phyloP scores from a whole-genome alignment of 2,888 invertebrate genomes.

The Nymphalis polychloros region DNA sequence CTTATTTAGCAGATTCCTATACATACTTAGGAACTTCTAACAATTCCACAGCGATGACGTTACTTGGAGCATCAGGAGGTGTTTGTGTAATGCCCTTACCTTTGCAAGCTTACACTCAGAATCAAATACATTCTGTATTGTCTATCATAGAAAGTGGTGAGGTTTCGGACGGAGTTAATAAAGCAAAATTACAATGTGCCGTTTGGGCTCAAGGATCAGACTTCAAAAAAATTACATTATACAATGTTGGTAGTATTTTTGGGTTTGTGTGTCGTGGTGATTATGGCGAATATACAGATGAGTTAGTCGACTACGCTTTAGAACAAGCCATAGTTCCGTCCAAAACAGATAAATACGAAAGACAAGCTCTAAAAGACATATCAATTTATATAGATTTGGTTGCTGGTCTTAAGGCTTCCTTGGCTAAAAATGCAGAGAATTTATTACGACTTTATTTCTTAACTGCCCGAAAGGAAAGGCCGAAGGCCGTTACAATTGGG shows the following conservation, averaged over 20 bases:
- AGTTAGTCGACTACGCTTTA: slow-evolving; percentile 60
- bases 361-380: slow-evolving; percentile 55
- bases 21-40: slow-evolving; percentile 55
- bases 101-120: slow-evolving; percentile 65
- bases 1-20: slow-evolving; percentile 57
- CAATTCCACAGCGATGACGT: slow-evolving; percentile 49
- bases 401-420: slow-evolving; percentile 56
- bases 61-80: slow-evolving; percentile 63
- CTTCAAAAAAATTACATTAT: slow-evolving; percentile 61
- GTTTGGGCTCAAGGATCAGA: slow-evolving; percentile 73
- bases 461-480: slow-evolving; percentile 63
- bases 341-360: slow-evolving; percentile 51
- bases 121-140: slow-evolving; percentile 54
- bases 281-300: slow-evolving; percentile 59
- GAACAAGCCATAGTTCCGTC: slow-evolving; percentile 53
- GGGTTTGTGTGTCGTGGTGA: slow-evolving; percentile 67
- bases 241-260: slow-evolving; percentile 66
- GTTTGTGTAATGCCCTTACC: slow-evolving; percentile 65
- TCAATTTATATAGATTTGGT: slow-evolving; percentile 59
- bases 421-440: slow-evolving; percentile 55
- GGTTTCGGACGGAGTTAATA: slow-evolving; percentile 50
- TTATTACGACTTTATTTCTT: slow-evolving; percentile 66
- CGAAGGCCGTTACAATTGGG: slow-evolving; percentile 57
- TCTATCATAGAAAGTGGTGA: slow-evolving; percentile 63
- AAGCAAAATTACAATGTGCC: slow-evolving; percentile 56